A percentile compares a stretch with the other conserved stretches of the same genome.
phyloP scores from a whole-genome alignment of 2,797 vertebrate genomes.

The Lagocephalus sceleratus region DNA sequence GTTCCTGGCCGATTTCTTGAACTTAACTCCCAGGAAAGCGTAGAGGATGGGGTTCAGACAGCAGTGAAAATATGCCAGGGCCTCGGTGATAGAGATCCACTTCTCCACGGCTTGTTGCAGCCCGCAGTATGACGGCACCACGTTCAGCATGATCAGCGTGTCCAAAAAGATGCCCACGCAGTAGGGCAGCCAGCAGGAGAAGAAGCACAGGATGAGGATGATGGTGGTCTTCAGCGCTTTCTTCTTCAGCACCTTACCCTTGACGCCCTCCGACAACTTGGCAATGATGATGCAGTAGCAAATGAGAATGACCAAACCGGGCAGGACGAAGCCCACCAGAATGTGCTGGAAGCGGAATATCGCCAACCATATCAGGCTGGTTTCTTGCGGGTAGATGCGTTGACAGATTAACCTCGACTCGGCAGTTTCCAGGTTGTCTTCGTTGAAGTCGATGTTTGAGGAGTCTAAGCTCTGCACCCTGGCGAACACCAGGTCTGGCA shows the following conservation, averaged over 20 bases:
- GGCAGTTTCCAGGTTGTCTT: background rate
- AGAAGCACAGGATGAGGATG: conserved; percentile 94
- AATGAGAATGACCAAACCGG: conserved; percentile 89
- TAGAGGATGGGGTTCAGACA: conserved; percentile 98
- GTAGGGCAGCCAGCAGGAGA: conserved; percentile 95
- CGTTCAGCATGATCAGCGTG: conserved; percentile 80
- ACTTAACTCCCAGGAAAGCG: conserved; percentile 94
- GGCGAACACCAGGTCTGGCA: conserved; percentile 92
- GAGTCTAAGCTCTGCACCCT: conserved; percentile 43
- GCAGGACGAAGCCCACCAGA: conserved; percentile 89
- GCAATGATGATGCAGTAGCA: conserved; percentile 97
- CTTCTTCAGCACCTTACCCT: conserved; percentile 86
- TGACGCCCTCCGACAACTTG: conserved; percentile 84
- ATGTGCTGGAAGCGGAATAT: conserved; percentile 92
- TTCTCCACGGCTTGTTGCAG: conserved; percentile 82
- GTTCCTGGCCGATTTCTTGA: conserved; percentile 90
- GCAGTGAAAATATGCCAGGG: conserved; percentile 94
- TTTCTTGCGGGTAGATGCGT: conserved; percentile 80
- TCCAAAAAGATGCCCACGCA: conserved; percentile 88
- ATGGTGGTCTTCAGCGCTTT: conserved; percentile 95
- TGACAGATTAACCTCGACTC: conserved; percentile 78
- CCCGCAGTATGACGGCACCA: conserved; percentile 77
- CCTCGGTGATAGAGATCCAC: conserved; percentile 92
- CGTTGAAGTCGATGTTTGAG: conserved; percentile 15
- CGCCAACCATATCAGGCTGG: conserved; percentile 74